Evolutionary conservation across 2,888 invertebrate species (phyloP), one percentile per base, ranked within the genome.

Genomic region (Lithophane ornitopus): DNA sequence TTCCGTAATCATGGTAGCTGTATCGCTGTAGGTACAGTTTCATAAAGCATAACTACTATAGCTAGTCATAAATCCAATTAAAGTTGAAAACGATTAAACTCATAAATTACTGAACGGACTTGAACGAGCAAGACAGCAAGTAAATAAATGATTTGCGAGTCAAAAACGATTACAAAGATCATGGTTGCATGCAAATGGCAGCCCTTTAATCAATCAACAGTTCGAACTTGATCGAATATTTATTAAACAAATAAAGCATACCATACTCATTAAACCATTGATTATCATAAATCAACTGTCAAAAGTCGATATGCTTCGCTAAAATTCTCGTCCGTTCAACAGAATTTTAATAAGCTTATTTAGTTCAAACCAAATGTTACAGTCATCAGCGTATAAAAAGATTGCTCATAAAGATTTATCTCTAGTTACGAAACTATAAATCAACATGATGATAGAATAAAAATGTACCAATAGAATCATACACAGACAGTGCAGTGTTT

Each of bases 221-320:
- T 19, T 59, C 34, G 69, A 74, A 71, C 76, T 74, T 76, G 62
- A 54, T 52, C 72, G 62, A 68, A 61, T 80, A 80, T 83, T 84
- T 76, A 69, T 76, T 61, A 74, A 74, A 71, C 58, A 81, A 70
- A 68, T 70, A 62, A 66, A 69, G 4, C 7, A 28, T 41, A 59
- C 54, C 58, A 69, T 75, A 26, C 49, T 67, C 28, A 72, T 82
- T 61, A 76, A 73, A 70, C 75, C 78, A 67, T 78, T 54, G 65
- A 81, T 72, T 72, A 83, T 69, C 81, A 83, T 87, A 79, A 82
- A 85, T 85, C 85, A 87, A 80, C 78, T 86, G 86, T 82, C 77
- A 85, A 76, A 81, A 78, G 49, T 78, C 66, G 52, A 81, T 65
- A 68, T 44, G 58, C 39, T 66, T 14, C 70, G 86, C 82, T 76